These are phyloP conservation scores for Drosophila demipolita DNA, from an alignment of 2,888 invertebrate genomes.

Conservation along the genomic window DNA sequence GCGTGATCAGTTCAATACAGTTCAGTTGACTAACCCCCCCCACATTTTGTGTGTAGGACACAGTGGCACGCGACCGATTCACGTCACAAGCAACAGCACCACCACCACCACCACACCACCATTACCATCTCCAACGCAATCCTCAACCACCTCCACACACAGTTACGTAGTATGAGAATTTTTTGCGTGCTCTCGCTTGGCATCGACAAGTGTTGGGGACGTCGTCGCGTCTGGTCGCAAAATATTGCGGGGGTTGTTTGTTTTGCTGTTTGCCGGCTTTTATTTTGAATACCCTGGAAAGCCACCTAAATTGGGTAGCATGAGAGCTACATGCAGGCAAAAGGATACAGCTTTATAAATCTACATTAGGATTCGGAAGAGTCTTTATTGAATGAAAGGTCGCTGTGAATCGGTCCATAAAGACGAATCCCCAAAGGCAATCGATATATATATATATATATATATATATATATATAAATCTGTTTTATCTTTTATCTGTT, in stretches of 20 bases:
- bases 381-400: neutral
- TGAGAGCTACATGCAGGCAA: too few relatives aligned
- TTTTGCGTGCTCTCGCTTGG: conserved; percentile 56
- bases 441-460: neutral
- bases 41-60: conserved; percentile 66
- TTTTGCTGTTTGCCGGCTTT: conserved; percentile 36
- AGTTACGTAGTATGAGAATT: conserved; percentile 43
- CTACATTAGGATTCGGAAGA: neutral
- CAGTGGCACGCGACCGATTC: conserved; percentile 69
- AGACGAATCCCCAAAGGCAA: neutral
- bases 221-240: conserved; percentile 66
- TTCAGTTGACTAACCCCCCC: conserved; percentile 73
- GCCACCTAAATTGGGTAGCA: neutral
- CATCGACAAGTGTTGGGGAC: conserved; percentile 74
- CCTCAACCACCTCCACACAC: conserved; percentile 54
- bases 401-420: neutral
- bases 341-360: neutral
- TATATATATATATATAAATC: neutral
- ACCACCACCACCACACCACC: neutral
- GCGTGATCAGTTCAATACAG: conserved; percentile 50
- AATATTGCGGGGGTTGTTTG: conserved; percentile 78
- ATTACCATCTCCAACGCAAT: conserved; percentile 39
- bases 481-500: too few relatives aligned
- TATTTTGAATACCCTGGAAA: conserved; percentile 3
- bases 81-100: conserved; percentile 23